Conservation (phyloP, 2,113 vertebrate genomes). For the Scartelaos histophorus region DNA sequence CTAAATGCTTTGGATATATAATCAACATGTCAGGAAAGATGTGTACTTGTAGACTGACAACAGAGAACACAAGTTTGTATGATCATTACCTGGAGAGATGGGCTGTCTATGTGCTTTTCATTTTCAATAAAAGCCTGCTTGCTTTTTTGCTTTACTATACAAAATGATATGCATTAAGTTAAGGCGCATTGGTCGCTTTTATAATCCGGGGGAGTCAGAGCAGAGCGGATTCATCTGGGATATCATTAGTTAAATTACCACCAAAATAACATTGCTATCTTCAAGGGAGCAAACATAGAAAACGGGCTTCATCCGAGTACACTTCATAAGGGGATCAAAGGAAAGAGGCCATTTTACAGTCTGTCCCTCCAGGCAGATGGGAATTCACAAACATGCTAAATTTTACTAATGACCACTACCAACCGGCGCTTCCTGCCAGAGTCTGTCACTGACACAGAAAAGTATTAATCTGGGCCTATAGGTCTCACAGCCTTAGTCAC, state of each 20-base stretch:
- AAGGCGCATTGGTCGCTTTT: constrained; percentile 14
- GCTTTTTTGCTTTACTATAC: constrained; percentile 30
- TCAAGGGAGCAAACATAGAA: constrained; percentile 43
- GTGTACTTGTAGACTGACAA: background rate
- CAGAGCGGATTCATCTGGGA: constrained; percentile 43
- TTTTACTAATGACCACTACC: constrained; percentile 62
- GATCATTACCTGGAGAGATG: background rate
- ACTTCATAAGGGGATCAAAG: constrained; percentile 44
- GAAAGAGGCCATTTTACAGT: constrained; percentile 20
- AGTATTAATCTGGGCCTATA: constrained; percentile 11
- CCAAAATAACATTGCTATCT: constrained; percentile 51
- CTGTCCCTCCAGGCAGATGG: constrained; percentile 16
- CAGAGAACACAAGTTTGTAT: background rate
- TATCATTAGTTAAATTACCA: constrained; percentile 69
- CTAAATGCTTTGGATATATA: background rate
- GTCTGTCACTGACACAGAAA: constrained; percentile 24
- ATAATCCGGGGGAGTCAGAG: constrained; percentile 27
- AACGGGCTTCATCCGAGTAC: constrained; percentile 39
- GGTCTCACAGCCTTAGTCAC: constrained; percentile 12
- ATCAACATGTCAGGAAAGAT: too few relatives aligned
- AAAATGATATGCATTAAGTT: constrained; percentile 32
- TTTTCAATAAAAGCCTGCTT: background rate
- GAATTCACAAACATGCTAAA: constrained; percentile 53
- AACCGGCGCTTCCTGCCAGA: constrained; percentile 26
- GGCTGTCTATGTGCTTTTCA: background rate